Conservation (phyloP, 2,888 invertebrate species). For the Trachelus tabidus region DNA sequence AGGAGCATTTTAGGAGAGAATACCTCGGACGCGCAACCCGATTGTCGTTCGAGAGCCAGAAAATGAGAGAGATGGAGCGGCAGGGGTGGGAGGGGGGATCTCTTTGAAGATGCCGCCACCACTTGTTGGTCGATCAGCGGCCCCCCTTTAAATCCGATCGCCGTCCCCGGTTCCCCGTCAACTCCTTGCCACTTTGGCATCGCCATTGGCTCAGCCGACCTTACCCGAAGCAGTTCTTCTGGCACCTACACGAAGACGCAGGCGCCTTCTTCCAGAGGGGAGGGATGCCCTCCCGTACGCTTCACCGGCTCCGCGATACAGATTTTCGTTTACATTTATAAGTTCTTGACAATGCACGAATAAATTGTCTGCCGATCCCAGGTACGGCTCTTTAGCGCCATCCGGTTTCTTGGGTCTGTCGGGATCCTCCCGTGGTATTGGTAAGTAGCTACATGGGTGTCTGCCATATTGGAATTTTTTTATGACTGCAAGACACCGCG, state of each 20-base stretch:
- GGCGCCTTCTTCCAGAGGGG: slow-evolving; percentile 44
- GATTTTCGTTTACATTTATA: slow-evolving; percentile 58
- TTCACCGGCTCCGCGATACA: slow-evolving; percentile 51
- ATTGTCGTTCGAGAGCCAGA: slow-evolving; percentile 30
- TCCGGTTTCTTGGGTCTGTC: slow-evolving; percentile 4
- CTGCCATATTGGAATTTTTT: too few species aligned
- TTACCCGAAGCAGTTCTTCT: too few species aligned
- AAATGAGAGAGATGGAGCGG: slow-evolving; percentile 12
- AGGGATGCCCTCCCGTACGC: slow-evolving; percentile 45
- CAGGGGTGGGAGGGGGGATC: slow-evolving; percentile 35
- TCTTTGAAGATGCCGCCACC: slow-evolving; percentile 45
- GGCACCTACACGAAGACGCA: slow-evolving; percentile 32
- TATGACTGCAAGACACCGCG: too few species aligned
- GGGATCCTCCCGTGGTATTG: too few species aligned
- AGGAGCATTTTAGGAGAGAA: slow-evolving; percentile 48
- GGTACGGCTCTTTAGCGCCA: slow-evolving; percentile 41
- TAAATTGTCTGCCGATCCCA: slow-evolving; percentile 44
- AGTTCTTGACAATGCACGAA: slow-evolving; percentile 37
- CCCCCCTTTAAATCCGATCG: slow-evolving; percentile 61
- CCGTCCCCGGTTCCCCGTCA: slow-evolving; percentile 29
- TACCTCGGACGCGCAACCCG: slow-evolving; percentile 36
- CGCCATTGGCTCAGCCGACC: too few species aligned
- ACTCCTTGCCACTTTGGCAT: not conserved
- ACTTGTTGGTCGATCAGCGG: slow-evolving; percentile 61
- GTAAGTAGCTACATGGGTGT: too few species aligned